These are phyloP conservation scores for Sericinus montela DNA, from an alignment of 2,888 invertebrate genomes.

Conservation along the genomic window DNA sequence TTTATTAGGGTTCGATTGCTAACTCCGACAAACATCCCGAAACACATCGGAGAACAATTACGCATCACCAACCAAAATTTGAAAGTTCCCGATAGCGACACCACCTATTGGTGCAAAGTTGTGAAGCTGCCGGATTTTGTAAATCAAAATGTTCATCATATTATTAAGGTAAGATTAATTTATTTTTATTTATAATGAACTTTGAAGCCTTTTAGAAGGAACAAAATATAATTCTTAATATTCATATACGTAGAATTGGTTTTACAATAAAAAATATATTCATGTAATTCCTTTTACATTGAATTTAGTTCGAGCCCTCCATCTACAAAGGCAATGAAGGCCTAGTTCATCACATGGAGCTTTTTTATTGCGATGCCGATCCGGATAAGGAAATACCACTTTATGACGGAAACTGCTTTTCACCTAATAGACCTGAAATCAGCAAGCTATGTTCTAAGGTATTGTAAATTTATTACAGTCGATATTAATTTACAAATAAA, in stretches of 20 bases:
- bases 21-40: constrained; percentile 56
- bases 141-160: constrained; percentile 84
- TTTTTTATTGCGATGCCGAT: constrained; percentile 94
- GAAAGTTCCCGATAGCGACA: constrained; percentile 89
- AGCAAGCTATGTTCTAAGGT: constrained; percentile 86
- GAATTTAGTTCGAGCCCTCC: constrained; percentile 87
- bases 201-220: too few relatives aligned
- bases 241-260: too few relatives aligned
- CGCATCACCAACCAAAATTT: constrained; percentile 82
- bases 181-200: too few relatives aligned
- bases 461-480: too few relatives aligned
- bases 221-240: too few relatives aligned
- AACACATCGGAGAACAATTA: constrained; percentile 73
- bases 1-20: constrained; percentile 88
- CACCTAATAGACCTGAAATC: constrained; percentile 83
- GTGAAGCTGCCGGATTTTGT: constrained; percentile 86
- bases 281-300: too few relatives aligned
- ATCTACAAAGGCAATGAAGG: constrained; percentile 90
- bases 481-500: too few relatives aligned
- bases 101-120: constrained; percentile 98
- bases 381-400: constrained; percentile 82
- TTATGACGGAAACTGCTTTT: constrained; percentile 93
- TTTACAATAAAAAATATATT: too few relatives aligned
- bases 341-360: constrained; percentile 98
- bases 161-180: constrained; percentile 80